Percentiles rank a stretch among this genome's conserved stretches.
These are phyloP conservation scores for Daktulosphaira vitifoliae DNA, from an alignment of 1,140 invertebrate genomes.

Conservation along the genomic window DNA sequence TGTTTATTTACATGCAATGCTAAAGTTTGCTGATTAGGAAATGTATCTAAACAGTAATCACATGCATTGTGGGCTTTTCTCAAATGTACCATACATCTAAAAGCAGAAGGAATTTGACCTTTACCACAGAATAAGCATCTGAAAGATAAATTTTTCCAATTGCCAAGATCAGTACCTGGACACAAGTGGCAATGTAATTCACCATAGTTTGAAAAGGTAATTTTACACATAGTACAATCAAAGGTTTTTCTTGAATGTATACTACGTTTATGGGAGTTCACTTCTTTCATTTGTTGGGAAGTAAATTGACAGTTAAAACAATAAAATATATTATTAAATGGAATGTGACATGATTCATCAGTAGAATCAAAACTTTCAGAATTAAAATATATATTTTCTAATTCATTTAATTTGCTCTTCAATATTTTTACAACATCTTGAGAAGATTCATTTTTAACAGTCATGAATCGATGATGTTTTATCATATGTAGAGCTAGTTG, in stretches of 20 bases:
- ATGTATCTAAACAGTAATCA: constrained; percentile 73
- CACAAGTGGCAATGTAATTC: constrained; percentile 75
- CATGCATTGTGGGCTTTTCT: constrained; percentile 71
- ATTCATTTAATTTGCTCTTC: constrained; percentile 53
- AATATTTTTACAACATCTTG: constrained; percentile 57
- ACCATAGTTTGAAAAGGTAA: constrained; percentile 74
- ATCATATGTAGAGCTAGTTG: constrained; percentile 68
- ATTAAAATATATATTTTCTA: constrained; percentile 59
- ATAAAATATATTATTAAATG: constrained; percentile 56
- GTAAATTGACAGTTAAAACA: constrained; percentile 74
- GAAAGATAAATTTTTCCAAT: constrained; percentile 49
- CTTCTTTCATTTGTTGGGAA: constrained; percentile 65
- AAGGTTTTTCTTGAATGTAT: constrained; percentile 71
- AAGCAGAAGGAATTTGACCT: constrained; percentile 67
- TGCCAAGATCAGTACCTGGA: constrained; percentile 50
- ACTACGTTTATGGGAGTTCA: constrained; percentile 73
- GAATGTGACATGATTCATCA: constrained; percentile 47
- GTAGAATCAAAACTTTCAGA: constrained; percentile 57
- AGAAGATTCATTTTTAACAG: constrained; percentile 60
- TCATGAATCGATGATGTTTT: constrained; percentile 62
- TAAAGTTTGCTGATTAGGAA: constrained; percentile 63
- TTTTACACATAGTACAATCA: constrained; percentile 74
- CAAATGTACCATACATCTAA: constrained; percentile 75
- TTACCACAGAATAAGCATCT: constrained; percentile 66
- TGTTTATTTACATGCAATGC: constrained; percentile 83